Base-by-base conservation (phyloP, 2,888 invertebrate genomes). In the Busseola fusca region DNA sequence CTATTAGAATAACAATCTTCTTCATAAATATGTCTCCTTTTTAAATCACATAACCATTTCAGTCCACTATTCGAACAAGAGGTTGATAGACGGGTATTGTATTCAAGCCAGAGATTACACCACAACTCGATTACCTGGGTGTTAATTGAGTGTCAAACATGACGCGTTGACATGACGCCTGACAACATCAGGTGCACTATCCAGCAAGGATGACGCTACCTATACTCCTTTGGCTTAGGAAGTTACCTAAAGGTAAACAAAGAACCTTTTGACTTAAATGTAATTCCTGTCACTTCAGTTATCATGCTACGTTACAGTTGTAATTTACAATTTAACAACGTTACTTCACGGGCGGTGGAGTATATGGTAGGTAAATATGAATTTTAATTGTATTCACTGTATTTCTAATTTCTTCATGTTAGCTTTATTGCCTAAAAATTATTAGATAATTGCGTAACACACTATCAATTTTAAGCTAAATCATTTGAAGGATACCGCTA, bases 81-180 rank as follows among this genome's bases (percentile, higher is more conserved):
- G 18, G 18, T n/a, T n/a, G 37, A 37, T 21, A 57, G 56, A 48
- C 9, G 37, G 12, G 3, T 34, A 18, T 45, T 27, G 9, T n/a
- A 48, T 69, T 56, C 16, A 5, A 40, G 37, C 30, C 16, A 18
- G 34, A 37, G 54, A 69, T 27, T 37, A 34, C 69, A n/a, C 3
- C 34, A 63, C 65, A 64, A 25, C 25, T n/a, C 21, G 25, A 27
- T 16, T 4, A 34, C 1, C 16, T 69, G 16, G 16, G 56, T 25
- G 16, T 69, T 69, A 69, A 45, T 56, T 70, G 45, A 56, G 14
- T 56, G 37, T 56, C 37, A 69, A 27, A 25, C 34, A 10, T n/a
- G 70, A 69, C 54, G 56, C 21, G 21, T 5, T n/a, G 25, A 12
- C 21, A 25, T 45, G 69, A 42, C 16, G 5, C 16, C n/a, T 56